Conservation (phyloP, 2,797 vertebrate genomes). For the Potorous gilbertii region DNA sequence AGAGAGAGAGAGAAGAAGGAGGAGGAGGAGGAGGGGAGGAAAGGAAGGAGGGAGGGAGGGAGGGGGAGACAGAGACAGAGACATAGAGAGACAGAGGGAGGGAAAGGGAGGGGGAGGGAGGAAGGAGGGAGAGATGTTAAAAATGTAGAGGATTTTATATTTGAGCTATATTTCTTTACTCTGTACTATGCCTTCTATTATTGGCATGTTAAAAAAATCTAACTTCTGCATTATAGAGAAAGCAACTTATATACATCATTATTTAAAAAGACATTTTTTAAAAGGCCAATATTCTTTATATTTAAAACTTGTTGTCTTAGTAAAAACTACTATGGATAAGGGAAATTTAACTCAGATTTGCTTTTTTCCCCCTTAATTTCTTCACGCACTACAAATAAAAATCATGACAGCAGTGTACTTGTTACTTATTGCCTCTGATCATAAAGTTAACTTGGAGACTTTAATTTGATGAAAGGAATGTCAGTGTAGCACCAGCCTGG, state of each 20-base stretch:
- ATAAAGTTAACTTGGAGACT: slow-evolving; percentile 61
- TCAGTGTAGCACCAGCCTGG: neutral
- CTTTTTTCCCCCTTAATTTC: slow-evolving; percentile 64
- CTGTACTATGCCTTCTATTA: slow-evolving; percentile 64
- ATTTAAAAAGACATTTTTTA: slow-evolving; percentile 82
- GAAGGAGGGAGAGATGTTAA: slow-evolving; percentile 61
- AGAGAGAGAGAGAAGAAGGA: neutral
- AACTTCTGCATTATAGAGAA: slow-evolving; percentile 59
- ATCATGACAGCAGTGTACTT: slow-evolving; percentile 75
- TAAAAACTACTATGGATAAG: slow-evolving; percentile 77
- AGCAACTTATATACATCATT: slow-evolving; percentile 79
- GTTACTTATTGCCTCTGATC: slow-evolving; percentile 73
- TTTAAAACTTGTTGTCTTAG: slow-evolving; percentile 82
- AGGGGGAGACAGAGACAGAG: too few relatives aligned
- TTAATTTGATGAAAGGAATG: slow-evolving; percentile 56
- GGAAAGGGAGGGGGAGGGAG: too few relatives aligned
- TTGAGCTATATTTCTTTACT: slow-evolving; percentile 75
- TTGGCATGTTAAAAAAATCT: slow-evolving; percentile 76
- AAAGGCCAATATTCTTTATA: slow-evolving; percentile 84
- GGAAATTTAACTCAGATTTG: slow-evolving; percentile 83
- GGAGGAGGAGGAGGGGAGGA: too few relatives aligned
- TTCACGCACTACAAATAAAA: slow-evolving; percentile 79
- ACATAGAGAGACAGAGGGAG: too few relatives aligned
- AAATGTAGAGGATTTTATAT: slow-evolving; percentile 77
- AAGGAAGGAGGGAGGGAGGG: too few relatives aligned